A percentile compares a stretch with the other conserved stretches of the same genome.
Evolutionary conservation across 30 jellyfish, hydroid and myxozoan genomes (phyloP).

Genomic region (Mastigias papua): DNA sequence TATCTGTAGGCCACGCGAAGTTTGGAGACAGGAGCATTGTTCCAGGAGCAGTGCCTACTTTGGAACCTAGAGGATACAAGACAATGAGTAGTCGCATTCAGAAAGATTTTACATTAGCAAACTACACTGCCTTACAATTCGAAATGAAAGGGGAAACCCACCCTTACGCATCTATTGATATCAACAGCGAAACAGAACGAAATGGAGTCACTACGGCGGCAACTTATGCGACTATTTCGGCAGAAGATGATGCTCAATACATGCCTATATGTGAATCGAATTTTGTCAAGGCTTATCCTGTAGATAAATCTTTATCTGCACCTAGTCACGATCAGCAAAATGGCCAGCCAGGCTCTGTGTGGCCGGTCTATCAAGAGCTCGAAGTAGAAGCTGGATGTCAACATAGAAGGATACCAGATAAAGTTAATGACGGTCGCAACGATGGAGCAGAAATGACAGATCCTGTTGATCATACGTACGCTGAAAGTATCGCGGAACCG

Average conservation of each 20-base stretch:
- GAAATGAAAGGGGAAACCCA: neutral
- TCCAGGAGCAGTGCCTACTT: neutral
- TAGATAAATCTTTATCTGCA: neutral
- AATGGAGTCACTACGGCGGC: neutral
- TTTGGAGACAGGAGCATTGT: neutral
- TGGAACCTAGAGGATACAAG: neutral
- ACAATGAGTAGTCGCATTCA: neutral
- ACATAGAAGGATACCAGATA: neutral
- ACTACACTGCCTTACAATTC: constrained; percentile 6
- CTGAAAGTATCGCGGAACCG: neutral
- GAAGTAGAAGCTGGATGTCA: neutral
- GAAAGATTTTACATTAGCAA: neutral
- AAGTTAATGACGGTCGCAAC: neutral
- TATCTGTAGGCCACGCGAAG: neutral
- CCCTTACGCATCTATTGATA: neutral
- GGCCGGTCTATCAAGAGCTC: constrained; percentile 32
- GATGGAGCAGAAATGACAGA: neutral
- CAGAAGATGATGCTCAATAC: constrained; percentile 11
- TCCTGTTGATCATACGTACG: neutral
- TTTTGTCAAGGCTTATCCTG: neutral
- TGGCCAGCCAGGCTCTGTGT: neutral
- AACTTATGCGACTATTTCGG: neutral
- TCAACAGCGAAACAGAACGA: neutral
- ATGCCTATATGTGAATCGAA: neutral
- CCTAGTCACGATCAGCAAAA: neutral